Conservation (phyloP, 2,888 invertebrate genomes). For the Plutella xylostella region DNA sequence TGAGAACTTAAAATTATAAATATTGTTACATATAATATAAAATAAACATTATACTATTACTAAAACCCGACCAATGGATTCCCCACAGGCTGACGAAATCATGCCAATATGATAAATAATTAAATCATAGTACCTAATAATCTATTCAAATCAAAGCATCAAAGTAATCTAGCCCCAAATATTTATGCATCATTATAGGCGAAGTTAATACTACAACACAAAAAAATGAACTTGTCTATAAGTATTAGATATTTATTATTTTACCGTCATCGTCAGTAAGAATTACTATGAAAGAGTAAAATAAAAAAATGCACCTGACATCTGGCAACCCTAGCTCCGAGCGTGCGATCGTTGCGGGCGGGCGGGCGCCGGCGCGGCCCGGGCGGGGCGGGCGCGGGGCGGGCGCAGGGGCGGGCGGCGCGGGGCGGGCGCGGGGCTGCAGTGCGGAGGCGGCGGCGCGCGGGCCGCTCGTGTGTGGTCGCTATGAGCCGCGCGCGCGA, state of each 20-base stretch:
- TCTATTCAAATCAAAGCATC: too few species aligned
- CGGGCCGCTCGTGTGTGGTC: neutral
- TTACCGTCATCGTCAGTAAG: neutral
- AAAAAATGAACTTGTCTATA: neutral
- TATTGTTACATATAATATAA: too few species aligned
- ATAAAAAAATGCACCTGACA: neutral
- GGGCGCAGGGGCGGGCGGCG: constrained; percentile 6
- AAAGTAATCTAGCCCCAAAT: neutral
- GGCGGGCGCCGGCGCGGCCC: constrained; percentile 15
- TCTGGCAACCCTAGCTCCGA: constrained; percentile 7
- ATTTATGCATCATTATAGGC: neutral
- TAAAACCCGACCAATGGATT: too few species aligned
- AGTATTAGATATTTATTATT: constrained; percentile 7
- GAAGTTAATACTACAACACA: neutral
- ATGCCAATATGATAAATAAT: too few species aligned
- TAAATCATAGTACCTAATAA: too few species aligned
- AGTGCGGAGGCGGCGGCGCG: constrained; percentile 13
- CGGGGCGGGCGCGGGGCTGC: constrained; percentile 11
- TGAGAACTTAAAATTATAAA: too few species aligned
- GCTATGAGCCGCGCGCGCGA: neutral
- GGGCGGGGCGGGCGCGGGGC: constrained; percentile 13
- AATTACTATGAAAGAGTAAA: neutral
- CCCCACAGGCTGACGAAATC: too few species aligned
- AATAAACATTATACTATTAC: too few species aligned
- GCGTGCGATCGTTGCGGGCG: neutral